Evolutionary conservation across 2,113 vertebrate genomes (phyloP).

Genomic region (Phalacrocorax aristotelis): DNA sequence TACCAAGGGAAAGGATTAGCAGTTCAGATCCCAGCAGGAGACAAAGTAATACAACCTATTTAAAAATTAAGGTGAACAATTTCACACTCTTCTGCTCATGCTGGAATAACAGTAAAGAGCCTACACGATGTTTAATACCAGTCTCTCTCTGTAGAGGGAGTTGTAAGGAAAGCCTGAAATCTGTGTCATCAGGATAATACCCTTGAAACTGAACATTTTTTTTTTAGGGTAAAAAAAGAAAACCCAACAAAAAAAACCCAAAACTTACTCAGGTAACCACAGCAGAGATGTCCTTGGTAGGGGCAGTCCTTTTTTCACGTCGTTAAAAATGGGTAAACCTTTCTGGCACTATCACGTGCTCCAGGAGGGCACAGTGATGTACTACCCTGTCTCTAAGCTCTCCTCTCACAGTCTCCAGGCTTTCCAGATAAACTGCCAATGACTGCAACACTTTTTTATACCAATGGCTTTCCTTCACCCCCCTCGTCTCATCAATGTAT

Average conservation of each 20-base stretch:
- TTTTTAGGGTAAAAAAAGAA: background rate
- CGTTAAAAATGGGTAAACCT: background rate
- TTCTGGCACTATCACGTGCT: background rate
- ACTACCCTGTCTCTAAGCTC: background rate
- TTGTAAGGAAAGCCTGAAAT: background rate
- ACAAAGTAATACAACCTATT: background rate
- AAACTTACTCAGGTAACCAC: background rate
- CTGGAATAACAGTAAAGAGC: background rate
- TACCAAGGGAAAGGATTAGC: background rate
- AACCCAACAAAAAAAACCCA: fast-evolving
- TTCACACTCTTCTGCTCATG: background rate
- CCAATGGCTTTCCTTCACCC: background rate
- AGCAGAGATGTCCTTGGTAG: background rate
- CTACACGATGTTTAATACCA: background rate
- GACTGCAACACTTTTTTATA: background rate
- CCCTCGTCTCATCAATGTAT: background rate
- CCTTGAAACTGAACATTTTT: background rate
- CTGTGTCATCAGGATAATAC: background rate
- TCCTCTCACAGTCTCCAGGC: background rate
- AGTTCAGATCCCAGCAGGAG: background rate
- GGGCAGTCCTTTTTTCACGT: background rate
- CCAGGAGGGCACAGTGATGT: background rate
- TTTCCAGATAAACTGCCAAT: background rate
- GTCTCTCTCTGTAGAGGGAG: background rate
- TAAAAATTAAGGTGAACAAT: background rate